Percentiles rank a stretch among this genome's conserved stretches.
Evolutionary conservation across 1,140 invertebrate species (phyloP).

Genomic region (Camponotus pennsylvanicus): DNA sequence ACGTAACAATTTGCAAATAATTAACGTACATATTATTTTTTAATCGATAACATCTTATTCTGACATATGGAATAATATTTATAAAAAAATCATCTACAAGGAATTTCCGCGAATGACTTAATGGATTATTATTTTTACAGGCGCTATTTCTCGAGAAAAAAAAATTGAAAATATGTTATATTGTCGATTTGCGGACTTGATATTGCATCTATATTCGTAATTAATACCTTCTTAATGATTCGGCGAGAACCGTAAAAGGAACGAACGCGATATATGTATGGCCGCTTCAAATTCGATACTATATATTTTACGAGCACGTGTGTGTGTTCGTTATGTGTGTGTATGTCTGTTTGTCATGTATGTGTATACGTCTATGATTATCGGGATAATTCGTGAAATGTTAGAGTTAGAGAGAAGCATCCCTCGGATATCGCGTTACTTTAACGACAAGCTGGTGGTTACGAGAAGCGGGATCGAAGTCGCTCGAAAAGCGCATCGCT

Average conservation of each 20-base stretch:
- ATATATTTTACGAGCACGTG: slow-evolving; percentile 35
- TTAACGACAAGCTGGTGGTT: slow-evolving; percentile 25
- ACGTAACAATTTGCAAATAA: slow-evolving; percentile 18
- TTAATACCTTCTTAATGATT: slow-evolving; percentile 46
- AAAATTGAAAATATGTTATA: neutral
- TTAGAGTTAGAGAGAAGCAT: neutral
- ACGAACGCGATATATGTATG: neutral
- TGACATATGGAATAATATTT: neutral
- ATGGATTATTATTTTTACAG: neutral
- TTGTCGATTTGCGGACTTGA: slow-evolving; percentile 20
- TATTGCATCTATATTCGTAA: slow-evolving; percentile 23
- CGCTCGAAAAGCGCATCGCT: slow-evolving; percentile 16
- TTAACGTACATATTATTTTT: neutral
- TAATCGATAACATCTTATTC: neutral
- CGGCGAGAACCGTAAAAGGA: slow-evolving; percentile 12
- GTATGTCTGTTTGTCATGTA: no score
- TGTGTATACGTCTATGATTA: neutral
- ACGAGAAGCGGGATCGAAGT: neutral
- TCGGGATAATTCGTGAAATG: slow-evolving; percentile 58
- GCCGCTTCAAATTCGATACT: neutral
- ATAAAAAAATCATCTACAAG: neutral
- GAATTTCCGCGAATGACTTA: neutral
- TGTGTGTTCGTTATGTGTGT: no score
- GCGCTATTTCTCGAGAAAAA: neutral
- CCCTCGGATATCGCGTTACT: neutral